These are phyloP conservation scores for Ectobius pallidus DNA, from an alignment of 2,888 invertebrate species.

Conservation along the genomic window DNA sequence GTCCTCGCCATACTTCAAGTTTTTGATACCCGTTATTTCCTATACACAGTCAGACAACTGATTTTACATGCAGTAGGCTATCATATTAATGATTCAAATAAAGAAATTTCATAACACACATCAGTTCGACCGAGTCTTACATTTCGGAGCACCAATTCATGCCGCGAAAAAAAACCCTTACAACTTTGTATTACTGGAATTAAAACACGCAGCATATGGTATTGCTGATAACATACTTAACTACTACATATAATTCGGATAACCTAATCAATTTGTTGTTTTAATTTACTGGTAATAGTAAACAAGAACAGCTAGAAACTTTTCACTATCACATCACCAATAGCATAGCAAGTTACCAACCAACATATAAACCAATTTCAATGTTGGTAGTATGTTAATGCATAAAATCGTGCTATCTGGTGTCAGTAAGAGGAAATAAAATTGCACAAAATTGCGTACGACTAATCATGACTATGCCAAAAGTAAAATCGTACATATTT, in stretches of 20 bases:
- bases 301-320: background rate
- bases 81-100: background rate
- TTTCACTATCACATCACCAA: too few relatives aligned
- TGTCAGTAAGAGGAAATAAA: background rate
- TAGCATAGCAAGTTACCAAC: background rate
- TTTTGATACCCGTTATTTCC: too few relatives aligned
- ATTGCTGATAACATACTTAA: too few relatives aligned
- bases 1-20: too few relatives aligned
- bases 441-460: background rate
- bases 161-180: background rate
- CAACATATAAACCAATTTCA: background rate
- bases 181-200: too few relatives aligned
- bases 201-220: too few relatives aligned
- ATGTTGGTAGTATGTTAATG: background rate
- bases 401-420: background rate
- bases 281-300: conserved; percentile 7
- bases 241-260: background rate
- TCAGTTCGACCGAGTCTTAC: background rate
- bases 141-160: background rate
- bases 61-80: background rate
- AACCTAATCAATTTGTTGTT: background rate
- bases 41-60: background rate
- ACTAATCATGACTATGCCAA: background rate
- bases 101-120: conserved; percentile 4
- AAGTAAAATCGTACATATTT: background rate